Evolutionary conservation across 2,797 vertebrate species (phyloP).

Genomic region (Sebastes oblongus): DNA sequence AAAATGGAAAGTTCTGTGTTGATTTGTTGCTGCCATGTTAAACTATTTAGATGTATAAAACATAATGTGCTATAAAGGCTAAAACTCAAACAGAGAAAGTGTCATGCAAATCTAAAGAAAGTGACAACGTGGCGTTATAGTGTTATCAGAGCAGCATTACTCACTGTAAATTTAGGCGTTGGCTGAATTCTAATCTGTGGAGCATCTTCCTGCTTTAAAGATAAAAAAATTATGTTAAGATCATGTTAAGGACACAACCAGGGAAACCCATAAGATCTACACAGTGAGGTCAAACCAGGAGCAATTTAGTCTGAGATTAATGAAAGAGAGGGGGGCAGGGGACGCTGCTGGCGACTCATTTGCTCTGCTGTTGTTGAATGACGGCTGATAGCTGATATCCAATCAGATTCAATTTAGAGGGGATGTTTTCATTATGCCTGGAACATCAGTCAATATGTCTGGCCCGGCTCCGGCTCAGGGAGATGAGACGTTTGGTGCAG

Average conservation of each 20-base stretch:
- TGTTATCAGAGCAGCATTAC: neutral
- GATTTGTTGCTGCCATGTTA: neutral
- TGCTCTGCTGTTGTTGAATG: slow-evolving; percentile 49
- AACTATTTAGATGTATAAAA: neutral
- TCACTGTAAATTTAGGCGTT: neutral
- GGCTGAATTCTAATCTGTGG: slow-evolving; percentile 1
- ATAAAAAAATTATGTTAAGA: neutral
- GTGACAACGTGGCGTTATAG: neutral
- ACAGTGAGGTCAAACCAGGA: slow-evolving; percentile 35
- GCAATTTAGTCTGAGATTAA: slow-evolving; percentile 40
- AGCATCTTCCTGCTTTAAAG: slow-evolving; percentile 2
- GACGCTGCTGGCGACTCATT: slow-evolving; percentile 35
- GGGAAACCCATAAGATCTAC: neutral
- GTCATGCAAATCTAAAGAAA: neutral
- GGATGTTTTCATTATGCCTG: slow-evolving; percentile 68
- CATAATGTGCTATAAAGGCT: neutral
- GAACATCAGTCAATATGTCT: slow-evolving; percentile 62
- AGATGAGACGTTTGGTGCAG: slow-evolving; percentile 14
- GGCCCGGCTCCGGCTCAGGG: slow-evolving; percentile 21
- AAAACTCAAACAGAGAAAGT: neutral
- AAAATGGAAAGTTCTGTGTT: slow-evolving; percentile 18
- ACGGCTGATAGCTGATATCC: slow-evolving; percentile 63
- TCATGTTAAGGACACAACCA: neutral
- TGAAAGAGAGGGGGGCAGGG: slow-evolving; percentile 5
- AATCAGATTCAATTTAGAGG: slow-evolving; percentile 65